Conservation (phyloP, 2,113 vertebrate genomes). For the Halcyon malimbica region DNA sequence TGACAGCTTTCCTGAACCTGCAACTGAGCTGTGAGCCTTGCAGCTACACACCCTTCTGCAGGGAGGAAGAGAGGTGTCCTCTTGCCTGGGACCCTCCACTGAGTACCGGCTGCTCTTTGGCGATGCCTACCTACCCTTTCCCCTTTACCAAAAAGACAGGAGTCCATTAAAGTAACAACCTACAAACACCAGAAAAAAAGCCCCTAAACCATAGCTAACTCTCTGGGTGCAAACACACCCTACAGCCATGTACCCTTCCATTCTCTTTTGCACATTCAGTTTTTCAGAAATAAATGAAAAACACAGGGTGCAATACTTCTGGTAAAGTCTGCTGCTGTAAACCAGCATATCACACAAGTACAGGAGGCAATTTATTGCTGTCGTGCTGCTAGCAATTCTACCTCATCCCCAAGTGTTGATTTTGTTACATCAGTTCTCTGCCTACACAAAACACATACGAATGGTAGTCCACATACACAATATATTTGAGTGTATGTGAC, state of each 20-base stretch:
- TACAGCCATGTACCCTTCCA: too few relatives aligned
- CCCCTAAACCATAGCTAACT: neutral
- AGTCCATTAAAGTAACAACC: neutral
- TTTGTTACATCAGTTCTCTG: neutral
- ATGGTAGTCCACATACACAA: neutral
- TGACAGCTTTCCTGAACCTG: neutral
- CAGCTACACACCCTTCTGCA: rapidly evolving
- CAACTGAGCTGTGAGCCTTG: rapidly evolving
- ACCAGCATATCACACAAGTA: neutral
- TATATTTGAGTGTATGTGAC: neutral
- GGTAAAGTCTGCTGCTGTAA: neutral
- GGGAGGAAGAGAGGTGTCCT: neutral
- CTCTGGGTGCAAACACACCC: neutral
- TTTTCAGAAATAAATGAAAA: neutral
- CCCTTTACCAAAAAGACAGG: neutral
- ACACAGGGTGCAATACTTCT: neutral
- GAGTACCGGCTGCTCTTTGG: too few relatives aligned
- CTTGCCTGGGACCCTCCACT: neutral
- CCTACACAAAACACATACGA: neutral
- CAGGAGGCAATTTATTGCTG: neutral
- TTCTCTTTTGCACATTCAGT: neutral
- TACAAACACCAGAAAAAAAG: neutral
- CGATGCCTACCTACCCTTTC: neutral
- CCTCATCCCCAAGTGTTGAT: neutral
- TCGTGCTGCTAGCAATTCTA: neutral